Percentiles rank a stretch among this genome's conserved stretches.
phyloP scores from a whole-genome alignment of 2,888 invertebrate species.

The Anorthoa munda region DNA sequence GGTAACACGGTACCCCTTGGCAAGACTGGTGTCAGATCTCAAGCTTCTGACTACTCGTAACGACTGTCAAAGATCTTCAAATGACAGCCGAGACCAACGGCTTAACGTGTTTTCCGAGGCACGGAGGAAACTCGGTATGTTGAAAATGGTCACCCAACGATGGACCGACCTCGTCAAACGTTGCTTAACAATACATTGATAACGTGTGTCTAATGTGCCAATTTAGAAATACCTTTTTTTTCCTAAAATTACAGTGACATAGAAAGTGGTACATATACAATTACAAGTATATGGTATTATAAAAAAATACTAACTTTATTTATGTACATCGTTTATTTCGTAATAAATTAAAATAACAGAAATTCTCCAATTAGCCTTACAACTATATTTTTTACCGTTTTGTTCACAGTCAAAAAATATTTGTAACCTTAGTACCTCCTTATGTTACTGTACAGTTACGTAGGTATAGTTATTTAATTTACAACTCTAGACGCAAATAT shows the following conservation, averaged over 20 bases:
- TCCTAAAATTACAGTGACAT: neutral
- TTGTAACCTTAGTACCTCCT: neutral
- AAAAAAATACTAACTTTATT: slow-evolving; percentile 5
- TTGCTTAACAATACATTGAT: no score
- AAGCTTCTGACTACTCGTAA: no score
- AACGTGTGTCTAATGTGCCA: no score
- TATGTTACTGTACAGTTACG: slow-evolving; percentile 16
- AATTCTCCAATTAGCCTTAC: slow-evolving; percentile 17
- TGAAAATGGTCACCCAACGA: no score
- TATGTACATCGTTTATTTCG: slow-evolving; percentile 48
- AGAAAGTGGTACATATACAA: neutral
- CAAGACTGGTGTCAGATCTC: no score
- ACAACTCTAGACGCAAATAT: slow-evolving; percentile 16
- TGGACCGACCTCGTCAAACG: no score
- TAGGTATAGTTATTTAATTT: slow-evolving; percentile 15
- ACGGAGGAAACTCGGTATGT: no score
- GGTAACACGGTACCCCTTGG: no score
- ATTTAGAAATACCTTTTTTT: no score
- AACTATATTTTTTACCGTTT: neutral
- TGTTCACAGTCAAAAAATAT: neutral
- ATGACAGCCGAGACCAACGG: no score
- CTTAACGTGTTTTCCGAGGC: no score
- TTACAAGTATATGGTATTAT: neutral
- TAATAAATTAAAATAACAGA: slow-evolving; percentile 41
- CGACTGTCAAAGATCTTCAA: no score